Evolutionary conservation across 2,888 invertebrate species (phyloP), one percentile per base, ranked within the genome.

Genomic region (Drosophila nr. medialis): DNA sequence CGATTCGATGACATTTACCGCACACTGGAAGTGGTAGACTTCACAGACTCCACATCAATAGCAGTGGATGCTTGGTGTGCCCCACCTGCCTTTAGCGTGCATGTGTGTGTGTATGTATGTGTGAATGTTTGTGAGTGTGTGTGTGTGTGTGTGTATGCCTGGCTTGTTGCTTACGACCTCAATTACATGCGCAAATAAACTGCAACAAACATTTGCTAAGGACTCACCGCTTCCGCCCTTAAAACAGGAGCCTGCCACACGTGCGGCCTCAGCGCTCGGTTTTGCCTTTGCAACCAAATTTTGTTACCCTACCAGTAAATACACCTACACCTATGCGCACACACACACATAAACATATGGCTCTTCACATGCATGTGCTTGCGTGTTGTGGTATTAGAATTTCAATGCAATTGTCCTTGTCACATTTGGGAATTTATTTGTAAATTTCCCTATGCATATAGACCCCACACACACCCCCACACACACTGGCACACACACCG

Each of bases 361-460:
- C 29, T 55, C 30, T 21, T 32, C 27, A 45, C 40, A 51, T 48
- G 45, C 18, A 42, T 64, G 56, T 64, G 60, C 63, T 72, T 74
- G 68, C 60, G 75, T 72, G 70, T 64, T 83, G 75, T 72, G 73
- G 88, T 72, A 78, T 85, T 85, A 71, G 80, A 68, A 83, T 86
- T 86, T 86, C 85, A 77, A 83, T 87, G 87, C 85, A 87, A 86
- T 89, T 87, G 86, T 84, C 86, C 85, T 85, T 85, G 85, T 88
- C 89, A 83, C 85, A 88, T 86, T 88, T 86, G 18, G 75, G 85
- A 86, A 89, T 83, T 86, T 86, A 89, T 89, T 87, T 83, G 84
- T 81, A 81, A 83, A 81, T 75, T 79, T 71, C 74, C 69, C 69
- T 75, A 71, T 74, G 65, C 62, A 76, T 73, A 78, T 70, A 71